Base-by-base conservation (phyloP, 1,140 invertebrate genomes). In the Cotesia typhae region DNA sequence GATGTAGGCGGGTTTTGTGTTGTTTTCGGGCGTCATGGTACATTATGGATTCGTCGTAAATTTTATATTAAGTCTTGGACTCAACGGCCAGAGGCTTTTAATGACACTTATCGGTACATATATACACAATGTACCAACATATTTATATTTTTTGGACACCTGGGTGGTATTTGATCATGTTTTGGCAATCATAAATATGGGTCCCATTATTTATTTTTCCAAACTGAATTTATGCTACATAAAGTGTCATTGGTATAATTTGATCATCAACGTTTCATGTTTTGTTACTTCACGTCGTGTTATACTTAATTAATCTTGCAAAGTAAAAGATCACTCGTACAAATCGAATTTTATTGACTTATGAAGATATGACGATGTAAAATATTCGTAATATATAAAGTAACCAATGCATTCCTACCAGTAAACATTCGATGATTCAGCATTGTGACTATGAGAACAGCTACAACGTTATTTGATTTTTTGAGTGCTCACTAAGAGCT, bases 41-140 rank as follows among this genome's bases (percentile, higher is more conserved):
- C 74, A 75, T 73, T 75, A 73, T 64, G 71, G 64, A 73, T 75
- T 75, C 71, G 14, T 75, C 74, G 71, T 75, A 75, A 75, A 75
- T 75, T 73, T 75, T 60, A 68, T 75, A 75, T 75, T 75, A 75
- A 71, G 61, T 38, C 68, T 61, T 4, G 70, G 38, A 20, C 53
- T 41, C 20, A 59, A 6, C 28, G 60, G 53, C 10, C 59, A 51
- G 28, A 52, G 10, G 20, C 4, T 20, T 47, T 35, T 53, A 51
- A 36, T 41, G 41, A 28, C 20, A 68, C 67, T 47, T 37, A 17
- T 37, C 5, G 28, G 36, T 36, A 55, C 52, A 68, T 35, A 37
- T 53, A 68, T 57, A 57, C 14, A n/a, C 51, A 67, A 57, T 38
- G 67, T 61, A 60, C 20, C 57, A 66, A 66, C 47, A 36, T 41